A percentile compares a stretch with the other conserved stretches of the same genome.
These are phyloP conservation scores for Zoanthus sansibaricus DNA, from an alignment of 92 coral and sea anemone genomes.

Conservation along the genomic window DNA sequence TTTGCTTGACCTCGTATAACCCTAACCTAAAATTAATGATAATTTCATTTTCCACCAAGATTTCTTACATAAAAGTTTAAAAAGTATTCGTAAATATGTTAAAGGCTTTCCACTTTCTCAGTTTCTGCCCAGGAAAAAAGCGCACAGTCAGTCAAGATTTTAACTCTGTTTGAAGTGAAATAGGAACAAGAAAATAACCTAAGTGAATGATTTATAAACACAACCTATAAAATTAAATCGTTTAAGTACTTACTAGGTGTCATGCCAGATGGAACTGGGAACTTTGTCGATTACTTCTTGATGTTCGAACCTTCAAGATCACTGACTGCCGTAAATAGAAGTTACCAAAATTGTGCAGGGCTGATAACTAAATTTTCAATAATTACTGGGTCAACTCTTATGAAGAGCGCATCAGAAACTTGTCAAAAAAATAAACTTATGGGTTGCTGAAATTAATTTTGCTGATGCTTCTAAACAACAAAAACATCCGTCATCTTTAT, in stretches of 20 bases:
- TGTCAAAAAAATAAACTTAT: neutral
- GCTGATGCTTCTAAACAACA: slow-evolving; percentile 2
- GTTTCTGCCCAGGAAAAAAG: too few relatives aligned
- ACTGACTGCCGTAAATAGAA: neutral
- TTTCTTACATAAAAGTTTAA: too few relatives aligned
- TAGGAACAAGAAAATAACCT: too few relatives aligned
- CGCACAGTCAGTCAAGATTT: too few relatives aligned
- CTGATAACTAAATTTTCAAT: neutral
- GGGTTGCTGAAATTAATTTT: neutral
- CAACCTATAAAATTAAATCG: too few relatives aligned
- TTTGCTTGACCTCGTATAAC: too few relatives aligned
- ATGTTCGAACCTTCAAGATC: neutral
- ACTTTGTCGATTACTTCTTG: neutral
- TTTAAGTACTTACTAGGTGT: neutral
- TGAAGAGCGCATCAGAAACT: neutral
- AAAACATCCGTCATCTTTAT: slow-evolving; percentile 27
- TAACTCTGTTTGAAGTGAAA: too few relatives aligned
- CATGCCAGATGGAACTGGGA: neutral
- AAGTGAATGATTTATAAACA: too few relatives aligned
- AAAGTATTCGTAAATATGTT: too few relatives aligned
- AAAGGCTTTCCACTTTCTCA: too few relatives aligned
- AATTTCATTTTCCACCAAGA: too few relatives aligned
- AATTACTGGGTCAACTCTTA: neutral
- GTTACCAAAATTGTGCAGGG: neutral
- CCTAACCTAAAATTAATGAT: too few relatives aligned